Base-by-base conservation (phyloP, 2,888 invertebrate species). In the Neoascia interrupta region DNA sequence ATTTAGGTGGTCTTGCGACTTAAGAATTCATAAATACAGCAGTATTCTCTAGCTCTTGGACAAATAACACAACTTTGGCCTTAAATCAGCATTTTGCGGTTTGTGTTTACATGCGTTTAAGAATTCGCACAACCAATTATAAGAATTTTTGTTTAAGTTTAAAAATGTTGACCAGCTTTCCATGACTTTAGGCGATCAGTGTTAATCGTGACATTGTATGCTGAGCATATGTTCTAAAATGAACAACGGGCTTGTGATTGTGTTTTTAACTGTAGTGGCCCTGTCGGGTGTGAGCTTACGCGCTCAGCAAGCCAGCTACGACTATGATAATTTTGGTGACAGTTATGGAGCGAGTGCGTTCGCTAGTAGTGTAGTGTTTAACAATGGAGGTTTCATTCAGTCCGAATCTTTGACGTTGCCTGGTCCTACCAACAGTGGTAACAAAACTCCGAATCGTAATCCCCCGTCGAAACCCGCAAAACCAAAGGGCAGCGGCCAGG, bases 211-310 rank as follows among this genome's bases (percentile, higher is more conserved):
- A 34, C 45, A 16, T 53, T 19, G 31, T 13, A 37, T 15, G 26
- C 10, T 45, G 13, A 26, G 53, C 53, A 56, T 28, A 28, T 5
- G 13, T 26, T 39, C 18, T 15, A 37, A 28, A 45, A 70, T 76
- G 70, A 26, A 45, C 3, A n/a, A 13, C 10, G n/a, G 16, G 1
- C 37, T 70, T 51, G 15, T 31, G 13, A 15, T 58, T 15, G 51
- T 26, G 36, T 8, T 58, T 13, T 26, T 51, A 16, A 31, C 2
- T n/a, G 19, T 51, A 4, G n/a, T 6, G 3, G 36, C 23, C 6
- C n/a, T 70, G 3, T 3, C 23, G 10, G 1, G 51, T 19, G 34
- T 37, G 0, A 16, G 3, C 6, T 21, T 41, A n/a, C 10, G 31
- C 18, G 41, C 36, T 1, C 61, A 63, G n/a, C 34, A 56, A 11